Evolutionary conservation across 2,797 vertebrate species (phyloP).

Genomic region (Apogon hyalosoma): DNA sequence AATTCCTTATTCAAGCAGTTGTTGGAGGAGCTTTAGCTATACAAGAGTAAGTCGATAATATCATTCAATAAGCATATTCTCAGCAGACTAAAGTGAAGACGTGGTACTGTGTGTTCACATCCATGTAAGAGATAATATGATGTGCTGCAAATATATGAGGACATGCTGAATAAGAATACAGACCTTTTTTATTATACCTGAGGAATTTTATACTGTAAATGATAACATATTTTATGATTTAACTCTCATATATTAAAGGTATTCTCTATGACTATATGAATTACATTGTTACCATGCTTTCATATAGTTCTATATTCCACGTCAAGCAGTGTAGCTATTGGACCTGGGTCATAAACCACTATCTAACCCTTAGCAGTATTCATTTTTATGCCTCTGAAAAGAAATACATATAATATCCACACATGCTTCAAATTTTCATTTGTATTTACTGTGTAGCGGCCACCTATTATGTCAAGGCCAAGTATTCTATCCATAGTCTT

Average conservation of each 20-base stretch:
- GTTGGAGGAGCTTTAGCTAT: constrained; percentile 38
- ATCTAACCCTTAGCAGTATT: too few relatives aligned
- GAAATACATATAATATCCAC: background rate
- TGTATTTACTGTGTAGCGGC: background rate
- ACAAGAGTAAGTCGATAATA: constrained; percentile 41
- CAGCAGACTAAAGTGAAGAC: constrained; percentile 22
- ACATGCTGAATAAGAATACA: constrained; percentile 20
- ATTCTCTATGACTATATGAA: too few relatives aligned
- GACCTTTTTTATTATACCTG: constrained; percentile 6
- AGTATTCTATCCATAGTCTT: constrained; percentile 14
- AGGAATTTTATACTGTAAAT: background rate
- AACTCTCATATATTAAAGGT: too few relatives aligned
- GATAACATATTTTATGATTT: too few relatives aligned
- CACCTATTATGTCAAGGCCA: constrained; percentile 13
- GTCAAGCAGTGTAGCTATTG: too few relatives aligned
- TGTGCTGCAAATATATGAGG: constrained; percentile 31
- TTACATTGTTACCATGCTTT: too few relatives aligned
- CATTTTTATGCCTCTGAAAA: background rate
- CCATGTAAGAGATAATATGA: constrained; percentile 19
- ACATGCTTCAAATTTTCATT: background rate
- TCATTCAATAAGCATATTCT: constrained; percentile 61
- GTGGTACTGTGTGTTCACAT: constrained; percentile 27
- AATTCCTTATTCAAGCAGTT: constrained; percentile 60
- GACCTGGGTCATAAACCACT: too few relatives aligned
- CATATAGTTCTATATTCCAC: too few relatives aligned